phyloP scores from a whole-genome alignment of 2,888 invertebrate genomes.

The Apamea monoglypha region DNA sequence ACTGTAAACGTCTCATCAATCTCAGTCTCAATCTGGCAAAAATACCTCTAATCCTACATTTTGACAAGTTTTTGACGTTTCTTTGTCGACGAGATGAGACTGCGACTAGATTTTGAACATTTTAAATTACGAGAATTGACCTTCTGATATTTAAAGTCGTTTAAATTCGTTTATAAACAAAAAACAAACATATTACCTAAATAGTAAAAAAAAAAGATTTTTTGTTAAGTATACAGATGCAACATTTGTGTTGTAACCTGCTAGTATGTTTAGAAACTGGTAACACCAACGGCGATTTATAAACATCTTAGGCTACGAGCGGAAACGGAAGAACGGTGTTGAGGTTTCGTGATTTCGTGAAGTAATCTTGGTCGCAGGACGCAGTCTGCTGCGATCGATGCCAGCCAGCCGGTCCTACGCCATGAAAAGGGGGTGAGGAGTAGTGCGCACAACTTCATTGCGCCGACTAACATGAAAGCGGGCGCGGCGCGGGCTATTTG shows the following conservation, averaged over 20 bases:
- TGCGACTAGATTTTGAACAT: too few species aligned
- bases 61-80: too few species aligned
- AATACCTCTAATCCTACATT: too few species aligned
- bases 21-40: too few species aligned
- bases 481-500: slow-evolving; percentile 62
- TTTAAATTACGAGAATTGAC: too few species aligned
- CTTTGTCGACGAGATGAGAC: too few species aligned
- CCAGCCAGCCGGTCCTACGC: slow-evolving; percentile 73
- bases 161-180: neutral
- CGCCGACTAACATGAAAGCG: slow-evolving; percentile 75
- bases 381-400: slow-evolving; percentile 81
- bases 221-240: too few species aligned
- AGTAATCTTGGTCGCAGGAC: slow-evolving; percentile 63
- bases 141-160: neutral
- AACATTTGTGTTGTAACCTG: neutral
- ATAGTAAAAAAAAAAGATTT: neutral
- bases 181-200: neutral
- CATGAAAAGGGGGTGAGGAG: slow-evolving; percentile 67
- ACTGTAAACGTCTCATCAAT: too few species aligned
- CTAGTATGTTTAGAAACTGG: neutral
- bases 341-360: slow-evolving; percentile 35
- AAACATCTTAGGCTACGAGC: slow-evolving; percentile 6
- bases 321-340: slow-evolving; percentile 27
- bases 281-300: neutral
- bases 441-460: slow-evolving; percentile 80